These are phyloP conservation scores for Panagrolaimus sp. DNA, from an alignment of 1,140 invertebrate genomes.

Conservation along the genomic window DNA sequence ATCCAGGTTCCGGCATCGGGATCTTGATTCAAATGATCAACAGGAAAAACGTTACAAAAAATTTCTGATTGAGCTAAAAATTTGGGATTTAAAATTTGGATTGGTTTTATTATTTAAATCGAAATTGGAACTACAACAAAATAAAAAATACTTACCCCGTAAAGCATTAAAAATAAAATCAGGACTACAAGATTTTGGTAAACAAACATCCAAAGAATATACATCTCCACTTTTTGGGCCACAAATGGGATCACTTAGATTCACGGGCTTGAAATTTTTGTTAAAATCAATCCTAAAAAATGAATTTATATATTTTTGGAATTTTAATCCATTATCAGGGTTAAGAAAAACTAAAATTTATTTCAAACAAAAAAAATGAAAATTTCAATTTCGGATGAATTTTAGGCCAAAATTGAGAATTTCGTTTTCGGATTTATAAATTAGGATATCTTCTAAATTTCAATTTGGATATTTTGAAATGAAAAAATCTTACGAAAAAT, in stretches of 20 bases:
- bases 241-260: neutral
- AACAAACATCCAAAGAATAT: neutral
- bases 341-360: neutral
- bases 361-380: neutral
- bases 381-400: too few species aligned
- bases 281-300: conserved; percentile 10
- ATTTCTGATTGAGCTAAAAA: neutral
- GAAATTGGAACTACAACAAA: too few species aligned
- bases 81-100: too few species aligned
- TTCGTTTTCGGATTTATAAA: too few species aligned
- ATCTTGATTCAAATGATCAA: neutral
- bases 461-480: too few species aligned
- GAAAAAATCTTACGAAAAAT: conserved; percentile 14
- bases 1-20: conserved; percentile 3
- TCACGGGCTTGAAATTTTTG: neutral
- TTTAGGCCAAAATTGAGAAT: too few species aligned
- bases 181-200: neutral
- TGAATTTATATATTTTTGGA: neutral
- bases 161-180: too few species aligned
- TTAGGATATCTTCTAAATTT: too few species aligned
- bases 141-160: too few species aligned
- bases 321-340: too few species aligned
- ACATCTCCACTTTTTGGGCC: too few species aligned
- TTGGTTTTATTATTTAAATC: too few species aligned
- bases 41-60: neutral